Evolutionary conservation across 2,888 invertebrate genomes (phyloP).

Genomic region (Tridacna gigas): DNA sequence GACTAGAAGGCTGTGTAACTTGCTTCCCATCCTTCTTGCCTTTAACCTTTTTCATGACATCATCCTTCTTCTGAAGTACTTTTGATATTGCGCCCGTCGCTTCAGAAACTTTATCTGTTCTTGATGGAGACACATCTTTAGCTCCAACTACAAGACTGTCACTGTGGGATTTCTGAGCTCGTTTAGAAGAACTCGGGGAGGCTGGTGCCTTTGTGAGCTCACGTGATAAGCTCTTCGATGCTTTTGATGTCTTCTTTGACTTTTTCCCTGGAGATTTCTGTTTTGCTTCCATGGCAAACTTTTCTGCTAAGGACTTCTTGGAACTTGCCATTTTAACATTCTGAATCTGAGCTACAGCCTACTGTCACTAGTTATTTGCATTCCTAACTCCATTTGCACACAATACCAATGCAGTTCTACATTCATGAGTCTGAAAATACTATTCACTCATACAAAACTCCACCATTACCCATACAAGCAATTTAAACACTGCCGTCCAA

Average conservation of each 20-base stretch:
- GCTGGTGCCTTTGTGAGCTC: slow-evolving; percentile 43
- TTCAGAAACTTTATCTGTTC: not conserved
- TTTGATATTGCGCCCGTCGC: slow-evolving; percentile 12
- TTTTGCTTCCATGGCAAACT: slow-evolving; percentile 69
- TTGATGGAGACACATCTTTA: slow-evolving; percentile 12
- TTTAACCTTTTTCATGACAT: slow-evolving; percentile 2
- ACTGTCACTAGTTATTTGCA: too few species aligned
- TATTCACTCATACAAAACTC: not conserved
- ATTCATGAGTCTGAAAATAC: too few species aligned
- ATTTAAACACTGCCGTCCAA: too few species aligned
- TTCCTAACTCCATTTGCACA: too few species aligned
- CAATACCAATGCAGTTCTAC: too few species aligned
- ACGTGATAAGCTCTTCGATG: slow-evolving; percentile 53
- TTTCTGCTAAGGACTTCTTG: slow-evolving; percentile 70
- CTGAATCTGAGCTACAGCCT: not conserved
- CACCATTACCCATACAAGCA: not conserved
- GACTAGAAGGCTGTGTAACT: slow-evolving; percentile 3
- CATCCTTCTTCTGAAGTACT: slow-evolving; percentile 26
- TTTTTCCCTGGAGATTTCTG: slow-evolving; percentile 65
- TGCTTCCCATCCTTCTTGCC: slow-evolving; percentile 19
- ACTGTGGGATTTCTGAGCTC: slow-evolving; percentile 56
- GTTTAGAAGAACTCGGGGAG: slow-evolving; percentile 38
- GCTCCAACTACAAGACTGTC: slow-evolving; percentile 39
- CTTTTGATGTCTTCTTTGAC: slow-evolving; percentile 54
- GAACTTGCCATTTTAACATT: slow-evolving; percentile 57